Percentiles rank a stretch among this genome's conserved stretches.
Conservation (phyloP, 2,888 invertebrate species). For the Tetranychus piercei region DNA sequence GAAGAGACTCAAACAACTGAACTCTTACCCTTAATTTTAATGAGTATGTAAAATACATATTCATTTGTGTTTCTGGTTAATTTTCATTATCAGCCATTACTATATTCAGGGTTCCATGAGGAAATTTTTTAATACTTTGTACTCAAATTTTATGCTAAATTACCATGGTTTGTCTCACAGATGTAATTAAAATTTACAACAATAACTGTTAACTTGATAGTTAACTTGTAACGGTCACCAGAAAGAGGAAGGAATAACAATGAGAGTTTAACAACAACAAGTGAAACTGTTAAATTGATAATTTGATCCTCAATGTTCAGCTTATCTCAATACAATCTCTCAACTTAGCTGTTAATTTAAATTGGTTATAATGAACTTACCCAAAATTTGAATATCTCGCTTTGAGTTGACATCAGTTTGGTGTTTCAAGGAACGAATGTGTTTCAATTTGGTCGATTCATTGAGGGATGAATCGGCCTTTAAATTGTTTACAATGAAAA, state of each 20-base stretch:
- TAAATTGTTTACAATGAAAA: slow-evolving; percentile 23
- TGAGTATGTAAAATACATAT: too few relatives aligned
- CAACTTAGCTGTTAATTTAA: too few relatives aligned
- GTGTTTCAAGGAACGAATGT: not conserved
- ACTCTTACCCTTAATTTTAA: too few relatives aligned
- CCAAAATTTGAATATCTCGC: not conserved
- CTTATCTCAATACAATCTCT: too few relatives aligned
- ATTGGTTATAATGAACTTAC: not conserved
- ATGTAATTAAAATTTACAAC: not conserved
- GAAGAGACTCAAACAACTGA: not conserved
- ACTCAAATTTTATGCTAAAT: not conserved
- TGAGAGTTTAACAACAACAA: not conserved
- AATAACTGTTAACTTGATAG: not conserved
- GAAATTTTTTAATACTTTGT: not conserved
- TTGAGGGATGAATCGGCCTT: slow-evolving; percentile 16
- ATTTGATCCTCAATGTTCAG: too few relatives aligned
- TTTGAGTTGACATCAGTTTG: not conserved
- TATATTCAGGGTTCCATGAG: not conserved
- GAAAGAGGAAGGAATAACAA: not conserved
- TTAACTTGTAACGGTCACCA: not conserved
- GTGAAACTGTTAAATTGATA: not conserved
- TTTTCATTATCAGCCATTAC: not conserved
- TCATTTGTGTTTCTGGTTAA: not conserved
- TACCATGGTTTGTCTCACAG: too few relatives aligned
- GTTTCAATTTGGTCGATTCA: slow-evolving; percentile 12